These are phyloP conservation scores for Trogon melanurus DNA, from an alignment of 2,113 vertebrate species.

Conservation along the genomic window DNA sequence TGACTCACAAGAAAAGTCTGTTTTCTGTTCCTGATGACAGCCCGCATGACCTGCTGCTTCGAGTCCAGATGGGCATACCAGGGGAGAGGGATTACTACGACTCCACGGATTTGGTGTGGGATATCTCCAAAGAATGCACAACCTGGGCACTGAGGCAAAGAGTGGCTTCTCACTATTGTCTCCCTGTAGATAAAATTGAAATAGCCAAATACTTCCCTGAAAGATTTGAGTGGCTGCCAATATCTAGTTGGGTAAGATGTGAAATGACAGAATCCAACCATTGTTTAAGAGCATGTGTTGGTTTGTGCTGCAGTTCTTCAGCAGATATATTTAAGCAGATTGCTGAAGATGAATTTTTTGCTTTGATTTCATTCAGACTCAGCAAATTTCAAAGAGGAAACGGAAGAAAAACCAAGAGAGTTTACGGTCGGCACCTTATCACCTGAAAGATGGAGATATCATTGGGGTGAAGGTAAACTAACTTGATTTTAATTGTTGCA, in stretches of 20 bases:
- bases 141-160: conserved; percentile 78
- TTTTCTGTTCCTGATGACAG: conserved; percentile 65
- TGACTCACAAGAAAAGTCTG: background rate
- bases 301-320: background rate
- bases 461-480: conserved; percentile 87
- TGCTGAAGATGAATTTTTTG: background rate
- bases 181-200: conserved; percentile 86
- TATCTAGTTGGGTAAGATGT: conserved; percentile 87
- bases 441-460: conserved; percentile 90
- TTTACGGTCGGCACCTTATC: conserved; percentile 85
- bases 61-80: conserved; percentile 84
- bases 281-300: background rate
- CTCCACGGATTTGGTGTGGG: conserved; percentile 86
- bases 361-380: conserved; percentile 75
- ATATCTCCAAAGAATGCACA: conserved; percentile 81
- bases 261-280: background rate
- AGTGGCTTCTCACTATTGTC: conserved; percentile 81
- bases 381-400: conserved; percentile 89
- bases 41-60: conserved; percentile 85
- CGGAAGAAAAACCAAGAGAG: conserved; percentile 89
- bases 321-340: background rate
- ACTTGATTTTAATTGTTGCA: background rate
- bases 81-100: conserved; percentile 80
- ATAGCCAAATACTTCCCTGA: conserved; percentile 92
- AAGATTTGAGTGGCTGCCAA: conserved; percentile 88